A percentile compares a stretch with the other conserved stretches of the same genome.
Conservation (phyloP, 2,113 vertebrate species). For the Callionymus lyra region DNA sequence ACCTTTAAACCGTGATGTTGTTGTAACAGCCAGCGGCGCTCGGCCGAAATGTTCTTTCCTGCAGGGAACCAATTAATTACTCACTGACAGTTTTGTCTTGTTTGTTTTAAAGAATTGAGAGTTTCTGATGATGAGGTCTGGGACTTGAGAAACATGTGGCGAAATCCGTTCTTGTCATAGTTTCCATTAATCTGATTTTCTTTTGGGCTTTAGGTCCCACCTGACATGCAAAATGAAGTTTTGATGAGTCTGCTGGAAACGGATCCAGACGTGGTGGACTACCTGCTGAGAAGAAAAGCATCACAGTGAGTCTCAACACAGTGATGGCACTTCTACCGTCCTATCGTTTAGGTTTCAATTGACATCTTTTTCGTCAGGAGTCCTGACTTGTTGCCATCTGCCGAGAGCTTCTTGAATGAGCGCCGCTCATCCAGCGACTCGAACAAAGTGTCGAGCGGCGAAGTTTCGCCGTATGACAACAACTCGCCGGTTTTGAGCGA, state of each 20-base stretch:
- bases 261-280: conserved; percentile 91
- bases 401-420: conserved; percentile 77
- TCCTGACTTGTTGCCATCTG: conserved; percentile 74
- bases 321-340: too few relatives aligned
- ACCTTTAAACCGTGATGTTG: conserved; percentile 33
- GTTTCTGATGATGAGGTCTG: conserved; percentile 20
- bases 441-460: conserved; percentile 88
- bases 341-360: neutral
- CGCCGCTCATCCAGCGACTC: conserved; percentile 87
- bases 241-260: conserved; percentile 88
- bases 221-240: conserved; percentile 92
- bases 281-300: conserved; percentile 87
- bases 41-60: conserved; percentile 33
- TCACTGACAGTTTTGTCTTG: conserved; percentile 8
- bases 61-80: conserved; percentile 35
- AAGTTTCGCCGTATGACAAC: conserved; percentile 95
- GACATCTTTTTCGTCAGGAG: conserved; percentile 62
- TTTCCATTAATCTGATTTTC: neutral
- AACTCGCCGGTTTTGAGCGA: conserved; percentile 85
- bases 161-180: neutral
- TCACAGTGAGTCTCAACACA: conserved; percentile 71
- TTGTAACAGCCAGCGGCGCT: conserved; percentile 18
- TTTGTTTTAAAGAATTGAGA: too few relatives aligned
- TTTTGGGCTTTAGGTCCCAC: conserved; percentile 72
- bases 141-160: conserved; percentile 9